Conservation (phyloP, 2,888 invertebrate genomes). For the Spodoptera littoralis region DNA sequence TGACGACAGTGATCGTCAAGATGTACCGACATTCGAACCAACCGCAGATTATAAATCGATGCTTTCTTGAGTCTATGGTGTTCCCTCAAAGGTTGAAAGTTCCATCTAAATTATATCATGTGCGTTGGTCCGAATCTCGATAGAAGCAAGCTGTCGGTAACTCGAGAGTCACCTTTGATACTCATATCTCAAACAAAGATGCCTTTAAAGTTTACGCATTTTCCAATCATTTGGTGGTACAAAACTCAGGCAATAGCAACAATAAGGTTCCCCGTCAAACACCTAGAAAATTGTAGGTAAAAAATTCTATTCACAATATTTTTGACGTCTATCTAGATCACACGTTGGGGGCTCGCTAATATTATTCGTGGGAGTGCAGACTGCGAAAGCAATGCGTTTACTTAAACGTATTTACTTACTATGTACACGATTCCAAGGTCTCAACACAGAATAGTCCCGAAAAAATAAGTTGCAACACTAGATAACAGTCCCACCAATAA, state of each 20-base stretch:
- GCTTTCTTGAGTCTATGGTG: neutral
- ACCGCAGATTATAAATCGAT: slow-evolving; percentile 4
- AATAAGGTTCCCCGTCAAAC: slow-evolving; percentile 75
- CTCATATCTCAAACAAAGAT: slow-evolving; percentile 37
- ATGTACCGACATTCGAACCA: slow-evolving; percentile 48
- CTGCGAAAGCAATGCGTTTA: slow-evolving; percentile 25
- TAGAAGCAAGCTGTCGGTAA: slow-evolving; percentile 48
- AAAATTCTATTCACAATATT: slow-evolving; percentile 77
- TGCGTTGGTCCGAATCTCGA: slow-evolving; percentile 42
- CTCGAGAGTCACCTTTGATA: slow-evolving; percentile 34
- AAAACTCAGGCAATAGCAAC: slow-evolving; percentile 67
- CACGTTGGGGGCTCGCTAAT: slow-evolving; percentile 52
- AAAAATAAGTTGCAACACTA: slow-evolving; percentile 22
- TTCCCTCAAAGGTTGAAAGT: neutral
- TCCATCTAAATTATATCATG: neutral
- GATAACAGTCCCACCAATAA: slow-evolving; percentile 34
- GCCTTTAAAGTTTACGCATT: slow-evolving; percentile 31
- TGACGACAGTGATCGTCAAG: slow-evolving; percentile 37
- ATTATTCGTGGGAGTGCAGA: slow-evolving; percentile 33
- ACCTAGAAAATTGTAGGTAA: slow-evolving; percentile 84
- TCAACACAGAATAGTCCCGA: slow-evolving; percentile 21
- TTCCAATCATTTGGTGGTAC: slow-evolving; percentile 42
- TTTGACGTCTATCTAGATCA: slow-evolving; percentile 78
- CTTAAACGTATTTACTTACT: slow-evolving; percentile 28
- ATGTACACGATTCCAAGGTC: slow-evolving; percentile 31